These are phyloP conservation scores for Psylliodes chrysocephalus DNA, from an alignment of 2,888 invertebrate species.

Conservation along the genomic window DNA sequence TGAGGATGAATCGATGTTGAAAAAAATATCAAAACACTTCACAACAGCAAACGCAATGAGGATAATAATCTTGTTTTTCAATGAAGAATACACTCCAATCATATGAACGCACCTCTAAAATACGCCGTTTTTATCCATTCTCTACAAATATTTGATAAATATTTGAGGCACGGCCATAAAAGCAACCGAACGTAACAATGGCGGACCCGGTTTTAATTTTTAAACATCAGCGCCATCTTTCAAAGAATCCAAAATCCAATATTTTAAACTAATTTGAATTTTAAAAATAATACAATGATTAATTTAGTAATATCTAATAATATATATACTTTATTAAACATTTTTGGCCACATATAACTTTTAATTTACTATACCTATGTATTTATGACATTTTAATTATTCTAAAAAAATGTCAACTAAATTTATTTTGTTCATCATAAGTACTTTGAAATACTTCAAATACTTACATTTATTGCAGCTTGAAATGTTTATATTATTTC, in stretches of 20 bases:
- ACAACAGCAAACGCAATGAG: conserved; percentile 29
- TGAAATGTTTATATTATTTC: background rate
- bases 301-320: too few species aligned
- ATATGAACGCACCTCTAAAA: conserved; percentile 53
- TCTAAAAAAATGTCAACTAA: conserved; percentile 5
- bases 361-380: background rate
- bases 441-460: background rate
- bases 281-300: too few species aligned
- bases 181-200: conserved; percentile 63
- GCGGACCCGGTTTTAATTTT: conserved; percentile 64
- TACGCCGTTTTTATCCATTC: conserved; percentile 43
- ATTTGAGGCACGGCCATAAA: conserved; percentile 60
- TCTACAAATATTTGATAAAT: conserved; percentile 55
- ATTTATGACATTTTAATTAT: conserved; percentile 12
- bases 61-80: conserved; percentile 12
- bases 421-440: background rate
- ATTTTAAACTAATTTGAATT: background rate
- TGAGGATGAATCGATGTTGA: conserved; percentile 60
- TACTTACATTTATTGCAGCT: background rate
- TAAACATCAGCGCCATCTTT: conserved; percentile 55
- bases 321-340: too few species aligned
- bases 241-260: conserved; percentile 9
- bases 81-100: conserved; percentile 26
- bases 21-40: conserved; percentile 51
- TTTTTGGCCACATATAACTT: background rate